phyloP scores from a whole-genome alignment of 2,888 invertebrate species.

The Isoperla grammatica region DNA sequence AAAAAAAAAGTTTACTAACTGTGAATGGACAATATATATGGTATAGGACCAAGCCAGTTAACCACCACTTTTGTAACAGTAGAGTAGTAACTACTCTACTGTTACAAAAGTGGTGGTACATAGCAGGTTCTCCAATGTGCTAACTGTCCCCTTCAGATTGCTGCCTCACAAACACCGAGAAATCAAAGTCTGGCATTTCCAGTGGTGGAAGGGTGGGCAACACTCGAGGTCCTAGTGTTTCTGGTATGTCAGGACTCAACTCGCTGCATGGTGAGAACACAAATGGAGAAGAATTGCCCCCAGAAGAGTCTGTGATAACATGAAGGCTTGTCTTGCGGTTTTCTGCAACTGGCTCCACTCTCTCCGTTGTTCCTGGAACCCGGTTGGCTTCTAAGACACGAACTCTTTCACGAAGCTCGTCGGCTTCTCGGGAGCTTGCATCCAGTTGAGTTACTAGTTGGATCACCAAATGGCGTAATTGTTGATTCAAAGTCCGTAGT shows the following conservation, averaged over 20 bases:
- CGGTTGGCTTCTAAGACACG: constrained; percentile 51
- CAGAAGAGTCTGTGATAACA: constrained; percentile 30
- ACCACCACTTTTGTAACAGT: too few species aligned
- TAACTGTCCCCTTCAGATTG: background rate
- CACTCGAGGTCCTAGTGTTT: constrained; percentile 32
- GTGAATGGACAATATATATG: too few species aligned
- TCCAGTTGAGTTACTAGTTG: constrained; percentile 59
- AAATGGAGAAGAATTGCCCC: constrained; percentile 36
- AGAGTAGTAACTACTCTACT: too few species aligned
- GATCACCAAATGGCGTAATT: constrained; percentile 53
- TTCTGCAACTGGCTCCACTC: constrained; percentile 36
- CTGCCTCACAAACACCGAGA: constrained; percentile 35
- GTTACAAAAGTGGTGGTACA: too few species aligned
- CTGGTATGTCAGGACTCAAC: constrained; percentile 31
- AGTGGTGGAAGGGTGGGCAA: constrained; percentile 52
- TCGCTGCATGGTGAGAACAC: constrained; percentile 38
- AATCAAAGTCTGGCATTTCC: constrained; percentile 58
- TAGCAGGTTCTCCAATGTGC: too few species aligned
- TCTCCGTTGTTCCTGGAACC: constrained; percentile 15
- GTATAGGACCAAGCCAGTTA: too few species aligned
- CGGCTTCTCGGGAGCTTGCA: constrained; percentile 58
- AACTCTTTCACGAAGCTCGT: constrained; percentile 53
- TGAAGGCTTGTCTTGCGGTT: constrained; percentile 31
- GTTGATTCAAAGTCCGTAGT: constrained; percentile 57
- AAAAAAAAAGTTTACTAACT: too few species aligned